Base-by-base conservation (phyloP, 2,888 invertebrate genomes). In the Leptinotarsa tumamoca region DNA sequence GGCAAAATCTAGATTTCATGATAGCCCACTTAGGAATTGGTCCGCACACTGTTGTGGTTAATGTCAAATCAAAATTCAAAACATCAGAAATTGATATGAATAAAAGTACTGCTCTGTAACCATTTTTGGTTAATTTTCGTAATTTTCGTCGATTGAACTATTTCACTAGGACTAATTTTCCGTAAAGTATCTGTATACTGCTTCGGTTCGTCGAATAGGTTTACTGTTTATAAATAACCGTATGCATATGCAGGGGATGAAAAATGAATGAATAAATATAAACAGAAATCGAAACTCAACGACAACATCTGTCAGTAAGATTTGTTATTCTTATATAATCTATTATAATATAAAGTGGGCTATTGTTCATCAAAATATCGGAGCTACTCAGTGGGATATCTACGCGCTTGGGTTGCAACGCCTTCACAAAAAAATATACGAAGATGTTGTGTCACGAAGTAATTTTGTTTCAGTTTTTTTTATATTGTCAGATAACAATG, bases 331-430 rank as follows among this genome's bases (percentile, higher is more conserved):
- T 13, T 15, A 58, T 15, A 58, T 23, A 58, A 58, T 58, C 23
- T 23, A 58, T 58, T 23, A 58, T 23, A 58, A 58, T 23, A 58
- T 58, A 58, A 58, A 58, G 58, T 58, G 21, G 58, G 58, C 58
- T 58, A 23, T 58, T 58, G 58, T 58, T 58, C 58, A 58, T 14
- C 58, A 23, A 58, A 58, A 58, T 23, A 58, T 58, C 58, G 23
- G 21, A 23, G 33, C 58, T 18, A 7, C 58, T 58, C 58, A 21
- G 58, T 58, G 58, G 18, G 58, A 58, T 58, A 23, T 58, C 58
- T 58, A 13, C 15, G 18, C 14, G 58, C 23, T 23, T 58, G 58
- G 23, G 58, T 58, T 33, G 58, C 58, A 58, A 58, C 58, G 23
- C 58, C 58, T 58, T 23, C 58, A 23, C 58, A 58, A 23, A 58